Conservation (phyloP, 2,113 vertebrate species). For the Aspiorhynchus laticeps region DNA sequence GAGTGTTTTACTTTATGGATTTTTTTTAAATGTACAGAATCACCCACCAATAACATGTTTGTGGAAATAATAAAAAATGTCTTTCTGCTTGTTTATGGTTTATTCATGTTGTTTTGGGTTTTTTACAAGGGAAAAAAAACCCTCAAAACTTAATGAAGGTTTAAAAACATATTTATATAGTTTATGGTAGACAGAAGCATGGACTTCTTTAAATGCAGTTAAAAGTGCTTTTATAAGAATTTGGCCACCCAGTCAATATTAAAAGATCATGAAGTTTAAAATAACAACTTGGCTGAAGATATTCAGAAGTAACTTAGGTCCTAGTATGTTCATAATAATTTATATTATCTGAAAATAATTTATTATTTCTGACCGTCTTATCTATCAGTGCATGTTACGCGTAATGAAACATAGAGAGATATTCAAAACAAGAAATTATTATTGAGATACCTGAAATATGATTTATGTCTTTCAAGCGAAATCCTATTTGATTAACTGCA, state of each 20-base stretch:
- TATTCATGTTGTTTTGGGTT: background rate
- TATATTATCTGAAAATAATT: background rate
- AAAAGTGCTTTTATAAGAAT: background rate
- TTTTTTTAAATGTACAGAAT: conserved; percentile 10
- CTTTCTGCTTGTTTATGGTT: background rate
- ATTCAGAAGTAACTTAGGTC: background rate
- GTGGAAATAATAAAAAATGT: conserved; percentile 4
- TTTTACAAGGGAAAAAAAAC: background rate
- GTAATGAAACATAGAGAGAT: background rate
- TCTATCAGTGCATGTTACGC: background rate
- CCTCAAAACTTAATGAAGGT: background rate
- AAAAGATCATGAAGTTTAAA: background rate
- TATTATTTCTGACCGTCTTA: background rate
- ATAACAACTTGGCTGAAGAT: background rate
- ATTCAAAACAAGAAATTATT: background rate
- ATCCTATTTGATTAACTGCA: background rate
- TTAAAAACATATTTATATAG: too few species aligned
- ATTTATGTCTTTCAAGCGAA: background rate
- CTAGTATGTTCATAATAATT: background rate
- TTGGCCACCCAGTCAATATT: background rate
- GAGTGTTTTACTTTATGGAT: conserved; percentile 6
- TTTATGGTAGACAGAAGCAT: background rate
- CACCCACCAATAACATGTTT: conserved; percentile 19
- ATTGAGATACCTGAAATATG: background rate
- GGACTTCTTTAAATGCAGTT: background rate